A percentile compares a stretch with the other conserved stretches of the same genome.
phyloP scores from a whole-genome alignment of 2,113 vertebrate species.

The Sceloporus tristichus region DNA sequence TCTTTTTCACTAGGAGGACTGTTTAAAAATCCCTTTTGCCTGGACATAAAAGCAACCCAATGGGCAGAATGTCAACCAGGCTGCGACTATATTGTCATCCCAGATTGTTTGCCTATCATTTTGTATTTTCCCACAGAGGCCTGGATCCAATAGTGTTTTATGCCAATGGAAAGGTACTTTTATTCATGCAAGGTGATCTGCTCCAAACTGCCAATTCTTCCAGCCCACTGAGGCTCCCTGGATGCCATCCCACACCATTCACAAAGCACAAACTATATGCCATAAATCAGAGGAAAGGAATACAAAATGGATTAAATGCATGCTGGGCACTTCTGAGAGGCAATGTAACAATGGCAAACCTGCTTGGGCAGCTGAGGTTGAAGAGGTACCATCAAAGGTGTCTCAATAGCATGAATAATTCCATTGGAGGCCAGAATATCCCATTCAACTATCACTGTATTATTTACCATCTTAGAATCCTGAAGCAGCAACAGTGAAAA shows the following conservation, averaged over 20 bases:
- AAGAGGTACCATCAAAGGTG: slow-evolving; percentile 82
- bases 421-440: slow-evolving; percentile 92
- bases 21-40: too few species aligned
- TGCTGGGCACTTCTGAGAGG: neutral
- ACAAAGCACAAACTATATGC: neutral
- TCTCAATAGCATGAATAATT: slow-evolving; percentile 89
- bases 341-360: neutral
- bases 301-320: neutral
- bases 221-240: neutral
- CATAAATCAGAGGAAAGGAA: neutral
- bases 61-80: neutral
- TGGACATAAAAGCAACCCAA: too few species aligned
- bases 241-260: neutral
- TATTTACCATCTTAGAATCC: slow-evolving; percentile 83
- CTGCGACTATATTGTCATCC: neutral
- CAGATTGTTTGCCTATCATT: neutral
- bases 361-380: slow-evolving; percentile 55
- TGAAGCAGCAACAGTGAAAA: slow-evolving; percentile 46
- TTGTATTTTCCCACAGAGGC: neutral
- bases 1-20: too few species aligned
- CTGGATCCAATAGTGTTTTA: neutral
- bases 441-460: slow-evolving; percentile 84
- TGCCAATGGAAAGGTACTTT: neutral
- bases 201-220: neutral
- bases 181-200: neutral